Conservation (phyloP, 2,113 vertebrate genomes). For the Ctenomys sociabilis region DNA sequence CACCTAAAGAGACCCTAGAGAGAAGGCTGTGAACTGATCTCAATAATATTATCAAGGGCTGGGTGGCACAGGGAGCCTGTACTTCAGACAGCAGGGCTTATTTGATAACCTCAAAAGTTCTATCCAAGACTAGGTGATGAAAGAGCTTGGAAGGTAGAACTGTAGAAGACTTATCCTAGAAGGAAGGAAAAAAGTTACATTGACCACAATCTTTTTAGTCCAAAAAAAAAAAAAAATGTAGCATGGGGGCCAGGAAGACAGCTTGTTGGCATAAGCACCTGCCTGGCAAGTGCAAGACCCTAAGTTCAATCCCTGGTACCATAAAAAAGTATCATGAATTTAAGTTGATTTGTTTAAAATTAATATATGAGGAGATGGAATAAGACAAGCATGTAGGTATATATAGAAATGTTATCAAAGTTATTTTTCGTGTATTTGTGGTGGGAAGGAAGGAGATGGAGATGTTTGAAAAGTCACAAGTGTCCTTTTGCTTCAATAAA, state of each 20-base stretch:
- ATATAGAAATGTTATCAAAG: background rate
- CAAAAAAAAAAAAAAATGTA: background rate
- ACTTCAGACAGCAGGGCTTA: background rate
- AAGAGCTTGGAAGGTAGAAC: background rate
- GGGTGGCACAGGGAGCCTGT: background rate
- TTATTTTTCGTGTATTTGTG: fast-evolving
- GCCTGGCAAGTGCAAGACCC: too few relatives aligned
- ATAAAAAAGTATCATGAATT: background rate
- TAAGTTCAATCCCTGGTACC: too few relatives aligned
- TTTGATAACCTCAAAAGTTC: background rate
- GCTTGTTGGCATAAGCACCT: too few relatives aligned
- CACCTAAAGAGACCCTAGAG: background rate
- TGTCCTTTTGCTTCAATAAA: background rate
- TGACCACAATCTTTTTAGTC: background rate
- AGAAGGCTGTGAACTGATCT: background rate
- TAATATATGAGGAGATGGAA: background rate
- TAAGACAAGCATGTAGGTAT: background rate
- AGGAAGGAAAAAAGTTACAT: background rate
- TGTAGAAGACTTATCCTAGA: background rate
- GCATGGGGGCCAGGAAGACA: too few relatives aligned
- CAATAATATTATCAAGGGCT: background rate
- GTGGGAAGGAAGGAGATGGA: background rate
- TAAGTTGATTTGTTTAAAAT: background rate
- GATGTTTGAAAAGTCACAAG: background rate
- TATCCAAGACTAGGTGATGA: background rate